Evolutionary conservation across 2,888 invertebrate genomes (phyloP).

Genomic region (Anodontia alba): DNA sequence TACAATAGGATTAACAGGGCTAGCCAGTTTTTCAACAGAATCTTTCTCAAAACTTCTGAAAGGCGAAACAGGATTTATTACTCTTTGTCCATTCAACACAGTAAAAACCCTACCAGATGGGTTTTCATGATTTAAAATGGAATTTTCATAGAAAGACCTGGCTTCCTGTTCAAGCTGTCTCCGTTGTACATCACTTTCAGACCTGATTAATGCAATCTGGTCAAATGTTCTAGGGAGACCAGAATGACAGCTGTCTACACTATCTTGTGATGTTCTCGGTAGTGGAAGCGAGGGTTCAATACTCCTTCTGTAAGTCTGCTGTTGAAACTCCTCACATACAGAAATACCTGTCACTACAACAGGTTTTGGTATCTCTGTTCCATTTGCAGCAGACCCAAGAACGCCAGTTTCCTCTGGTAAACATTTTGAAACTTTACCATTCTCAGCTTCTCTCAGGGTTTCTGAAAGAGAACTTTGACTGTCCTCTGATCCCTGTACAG

Average conservation of each 20-base stretch:
- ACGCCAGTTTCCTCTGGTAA: background rate
- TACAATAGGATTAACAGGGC: background rate
- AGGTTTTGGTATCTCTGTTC: background rate
- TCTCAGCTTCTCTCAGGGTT: background rate
- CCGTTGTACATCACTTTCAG: background rate
- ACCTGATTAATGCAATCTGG: background rate
- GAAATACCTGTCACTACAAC: constrained; percentile 13
- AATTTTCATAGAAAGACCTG: constrained; percentile 39
- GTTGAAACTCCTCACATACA: constrained; percentile 51
- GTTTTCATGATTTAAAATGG: constrained; percentile 26
- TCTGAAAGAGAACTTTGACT: background rate
- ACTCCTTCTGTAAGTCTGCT: constrained; percentile 46
- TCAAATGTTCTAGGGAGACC: background rate
- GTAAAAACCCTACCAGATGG: constrained; percentile 21
- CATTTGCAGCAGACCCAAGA: background rate
- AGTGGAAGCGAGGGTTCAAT: constrained; percentile 38
- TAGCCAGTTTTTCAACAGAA: background rate
- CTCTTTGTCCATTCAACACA: constrained; percentile 4
- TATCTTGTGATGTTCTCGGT: background rate
- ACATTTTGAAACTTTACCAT: background rate
- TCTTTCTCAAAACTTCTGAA: background rate
- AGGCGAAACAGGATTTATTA: background rate
- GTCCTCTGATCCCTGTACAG: background rate
- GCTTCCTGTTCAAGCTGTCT: constrained; percentile 34
- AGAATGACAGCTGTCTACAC: background rate